Conservation (phyloP, 2,888 invertebrate genomes). For the Diplazon laetatorius region DNA sequence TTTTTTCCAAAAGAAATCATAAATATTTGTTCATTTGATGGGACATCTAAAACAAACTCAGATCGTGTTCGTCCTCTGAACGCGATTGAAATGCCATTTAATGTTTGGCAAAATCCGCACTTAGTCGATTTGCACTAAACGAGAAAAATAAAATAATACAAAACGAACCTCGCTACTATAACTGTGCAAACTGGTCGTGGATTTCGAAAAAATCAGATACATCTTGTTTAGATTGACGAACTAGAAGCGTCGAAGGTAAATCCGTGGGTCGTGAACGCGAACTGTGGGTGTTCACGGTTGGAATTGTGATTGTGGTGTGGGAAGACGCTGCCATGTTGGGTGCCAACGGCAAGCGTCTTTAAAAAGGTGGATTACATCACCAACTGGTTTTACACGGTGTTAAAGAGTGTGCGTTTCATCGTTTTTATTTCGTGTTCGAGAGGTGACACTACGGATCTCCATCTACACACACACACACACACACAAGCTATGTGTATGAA, state of each 20-base stretch:
- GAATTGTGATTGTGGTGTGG: slow-evolving; percentile 70
- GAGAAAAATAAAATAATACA: too few species aligned
- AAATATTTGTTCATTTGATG: slow-evolving; percentile 3
- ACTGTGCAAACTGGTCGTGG: slow-evolving; percentile 65
- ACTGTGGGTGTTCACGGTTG: slow-evolving; percentile 68
- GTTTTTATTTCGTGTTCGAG: too few species aligned
- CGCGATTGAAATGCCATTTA: slow-evolving; percentile 31
- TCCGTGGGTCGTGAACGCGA: slow-evolving; percentile 62
- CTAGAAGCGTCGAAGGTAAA: slow-evolving; percentile 57
- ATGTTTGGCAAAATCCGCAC: slow-evolving; percentile 12
- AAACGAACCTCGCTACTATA: slow-evolving; percentile 72
- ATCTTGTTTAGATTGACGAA: slow-evolving; percentile 69
- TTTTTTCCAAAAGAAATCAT: too few species aligned
- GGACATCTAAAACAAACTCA: too few species aligned
- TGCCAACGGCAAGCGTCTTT: slow-evolving; percentile 73
- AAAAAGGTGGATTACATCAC: slow-evolving; percentile 80
- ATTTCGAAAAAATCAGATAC: slow-evolving; percentile 72
- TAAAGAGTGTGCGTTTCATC: slow-evolving; percentile 57
- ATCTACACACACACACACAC: too few species aligned
- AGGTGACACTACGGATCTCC: too few species aligned
- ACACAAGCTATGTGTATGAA: slow-evolving; percentile 12
- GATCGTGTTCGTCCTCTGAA: slow-evolving; percentile 9
- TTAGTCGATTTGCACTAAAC: slow-evolving; percentile 32
- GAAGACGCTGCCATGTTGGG: slow-evolving; percentile 76
- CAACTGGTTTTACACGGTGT: slow-evolving; percentile 76